Percentiles rank a stretch among this genome's conserved stretches.
These are phyloP conservation scores for Micrastur ruficollis DNA, from an alignment of 2,797 vertebrate genomes.

Conservation along the genomic window DNA sequence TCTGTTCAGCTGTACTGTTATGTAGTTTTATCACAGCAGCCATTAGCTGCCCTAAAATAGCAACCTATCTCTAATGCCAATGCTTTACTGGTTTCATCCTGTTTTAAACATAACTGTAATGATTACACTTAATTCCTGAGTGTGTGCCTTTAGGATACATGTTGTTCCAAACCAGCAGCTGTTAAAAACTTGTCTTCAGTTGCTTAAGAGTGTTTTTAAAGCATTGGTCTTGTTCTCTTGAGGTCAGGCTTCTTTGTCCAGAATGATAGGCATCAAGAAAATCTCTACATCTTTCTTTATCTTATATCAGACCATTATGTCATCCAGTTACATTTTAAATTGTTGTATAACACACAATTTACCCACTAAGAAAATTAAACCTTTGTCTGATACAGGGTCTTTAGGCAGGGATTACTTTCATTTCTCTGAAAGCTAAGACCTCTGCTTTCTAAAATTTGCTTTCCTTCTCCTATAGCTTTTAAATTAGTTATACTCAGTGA, in stretches of 20 bases:
- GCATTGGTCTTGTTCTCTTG: neutral
- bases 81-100: neutral
- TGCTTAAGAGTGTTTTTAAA: neutral
- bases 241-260: neutral
- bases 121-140: neutral
- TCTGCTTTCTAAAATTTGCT: neutral
- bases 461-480: neutral
- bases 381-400: neutral
- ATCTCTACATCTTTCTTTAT: neutral
- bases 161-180: neutral
- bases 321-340: neutral
- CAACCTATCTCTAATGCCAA: neutral
- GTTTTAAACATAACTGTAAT: neutral
- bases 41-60: neutral
- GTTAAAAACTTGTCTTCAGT: neutral
- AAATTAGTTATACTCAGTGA: neutral
- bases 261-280: neutral
- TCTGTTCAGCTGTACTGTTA: neutral
- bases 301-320: neutral
- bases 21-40: neutral
- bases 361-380: neutral
- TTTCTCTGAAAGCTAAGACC: neutral
- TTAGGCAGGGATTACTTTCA: neutral
- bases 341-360: neutral
- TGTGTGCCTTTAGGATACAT: neutral